phyloP scores from a whole-genome alignment of 1,140 invertebrate species.

The Trachelipus rathkii region DNA sequence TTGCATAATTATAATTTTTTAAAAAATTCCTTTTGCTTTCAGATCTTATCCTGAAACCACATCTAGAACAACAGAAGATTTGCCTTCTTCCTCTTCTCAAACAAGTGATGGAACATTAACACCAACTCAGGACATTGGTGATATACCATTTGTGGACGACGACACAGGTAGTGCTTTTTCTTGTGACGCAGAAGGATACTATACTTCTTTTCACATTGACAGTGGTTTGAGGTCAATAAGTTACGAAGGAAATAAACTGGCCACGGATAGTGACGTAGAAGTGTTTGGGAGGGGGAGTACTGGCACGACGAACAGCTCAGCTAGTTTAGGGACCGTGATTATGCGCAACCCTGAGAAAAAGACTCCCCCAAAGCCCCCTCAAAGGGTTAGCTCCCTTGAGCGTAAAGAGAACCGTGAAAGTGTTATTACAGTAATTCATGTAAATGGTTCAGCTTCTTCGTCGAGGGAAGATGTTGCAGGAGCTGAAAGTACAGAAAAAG shows the following conservation, averaged over 20 bases:
- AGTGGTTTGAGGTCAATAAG: conserved; percentile 68
- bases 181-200: conserved; percentile 94
- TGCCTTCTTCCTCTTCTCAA: conserved; percentile 68
- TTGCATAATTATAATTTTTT: neutral
- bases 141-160: conserved; percentile 67
- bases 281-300: conserved; percentile 70
- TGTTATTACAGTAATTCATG: conserved; percentile 47
- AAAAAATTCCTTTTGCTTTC: neutral
- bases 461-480: conserved; percentile 56
- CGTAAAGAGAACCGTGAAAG: conserved; percentile 46
- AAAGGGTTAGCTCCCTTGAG: conserved; percentile 47
- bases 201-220: conserved; percentile 94
- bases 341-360: conserved; percentile 46
- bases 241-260: conserved; percentile 39
- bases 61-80: conserved; percentile 57
- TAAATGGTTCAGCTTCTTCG: conserved; percentile 45
- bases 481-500: conserved; percentile 61
- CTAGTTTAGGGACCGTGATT: conserved; percentile 65
- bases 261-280: conserved; percentile 25
- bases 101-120: conserved; percentile 80
- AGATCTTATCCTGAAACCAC: conserved; percentile 38
- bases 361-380: conserved; percentile 45
- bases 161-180: conserved; percentile 90
- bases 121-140: conserved; percentile 64
- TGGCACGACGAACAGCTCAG: conserved; percentile 81